Conservation (phyloP, 2,888 invertebrate species). For the Tubulanus polymorphus region DNA sequence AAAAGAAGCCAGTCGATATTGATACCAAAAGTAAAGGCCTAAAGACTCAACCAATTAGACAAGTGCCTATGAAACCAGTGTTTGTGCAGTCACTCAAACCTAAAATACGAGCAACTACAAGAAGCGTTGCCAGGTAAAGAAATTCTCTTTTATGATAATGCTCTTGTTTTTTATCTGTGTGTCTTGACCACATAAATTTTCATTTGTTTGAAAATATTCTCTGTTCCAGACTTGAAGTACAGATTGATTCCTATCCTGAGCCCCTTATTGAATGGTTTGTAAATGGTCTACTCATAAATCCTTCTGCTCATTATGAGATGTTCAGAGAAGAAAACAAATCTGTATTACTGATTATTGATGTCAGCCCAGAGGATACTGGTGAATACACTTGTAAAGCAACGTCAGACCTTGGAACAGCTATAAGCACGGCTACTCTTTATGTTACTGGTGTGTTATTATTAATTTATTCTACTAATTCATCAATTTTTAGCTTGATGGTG, state of each 20-base stretch:
- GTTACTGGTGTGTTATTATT: conserved; percentile 38
- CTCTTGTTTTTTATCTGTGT: conserved; percentile 1
- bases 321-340: conserved; percentile 39
- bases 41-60: conserved; percentile 8
- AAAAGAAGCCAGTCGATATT: too few relatives aligned
- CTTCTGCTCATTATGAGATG: conserved; percentile 48
- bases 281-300: conserved; percentile 54
- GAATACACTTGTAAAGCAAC: conserved; percentile 92
- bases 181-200: too few relatives aligned
- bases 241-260: conserved; percentile 42
- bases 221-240: conserved; percentile 40
- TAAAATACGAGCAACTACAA: conserved; percentile 42
- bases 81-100: conserved; percentile 41
- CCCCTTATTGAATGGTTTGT: conserved; percentile 54
- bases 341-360: conserved; percentile 45
- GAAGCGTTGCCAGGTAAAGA: conserved; percentile 45
- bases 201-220: too few relatives aligned
- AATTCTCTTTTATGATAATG: background rate
- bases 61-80: conserved; percentile 30
- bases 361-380: conserved; percentile 84
- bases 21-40: too few relatives aligned
- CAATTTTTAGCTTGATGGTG: too few relatives aligned
- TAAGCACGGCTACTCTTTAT: conserved; percentile 81
- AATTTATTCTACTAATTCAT: too few relatives aligned
- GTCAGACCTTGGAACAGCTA: conserved; percentile 91